A percentile compares a stretch with the other conserved stretches of the same genome.
phyloP scores from a whole-genome alignment of 2,113 vertebrate species.

The Hippoglossus stenolepis region DNA sequence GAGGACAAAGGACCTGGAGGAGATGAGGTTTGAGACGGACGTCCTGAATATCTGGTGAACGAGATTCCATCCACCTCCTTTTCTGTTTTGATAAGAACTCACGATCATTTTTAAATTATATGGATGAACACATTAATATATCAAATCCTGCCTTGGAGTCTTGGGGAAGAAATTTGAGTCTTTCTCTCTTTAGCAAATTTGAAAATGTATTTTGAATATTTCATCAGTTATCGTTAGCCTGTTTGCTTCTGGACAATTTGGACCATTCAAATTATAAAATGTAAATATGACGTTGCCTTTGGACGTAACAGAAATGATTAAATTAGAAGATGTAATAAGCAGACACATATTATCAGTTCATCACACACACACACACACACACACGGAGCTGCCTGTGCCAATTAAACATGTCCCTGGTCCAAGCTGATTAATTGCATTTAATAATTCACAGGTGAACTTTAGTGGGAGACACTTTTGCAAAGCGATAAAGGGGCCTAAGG shows the following conservation, averaged over 20 bases:
- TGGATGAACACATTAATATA: too few relatives aligned
- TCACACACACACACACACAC: conserved; percentile 23
- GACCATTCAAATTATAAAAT: not conserved
- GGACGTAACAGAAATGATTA: not conserved
- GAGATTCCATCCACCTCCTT: too few relatives aligned
- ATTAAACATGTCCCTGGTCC: conserved; percentile 69
- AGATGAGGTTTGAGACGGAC: too few relatives aligned
- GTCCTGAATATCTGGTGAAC: too few relatives aligned
- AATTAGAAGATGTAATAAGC: conserved; percentile 26
- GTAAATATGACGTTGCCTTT: not conserved
- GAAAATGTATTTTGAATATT: not conserved
- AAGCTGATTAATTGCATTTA: conserved; percentile 83
- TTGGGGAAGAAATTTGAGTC: not conserved
- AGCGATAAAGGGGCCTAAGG: conserved; percentile 42
- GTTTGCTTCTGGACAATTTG: not conserved
- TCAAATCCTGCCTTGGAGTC: not conserved
- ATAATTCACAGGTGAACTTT: conserved; percentile 87
- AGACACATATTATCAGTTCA: too few relatives aligned
- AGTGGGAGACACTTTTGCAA: conserved; percentile 69
- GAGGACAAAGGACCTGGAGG: not conserved
- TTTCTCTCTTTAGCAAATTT: too few relatives aligned
- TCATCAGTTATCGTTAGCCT: not conserved
- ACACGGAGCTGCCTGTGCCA: conserved; percentile 58
- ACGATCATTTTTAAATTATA: too few relatives aligned
- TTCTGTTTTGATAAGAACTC: not conserved